These are phyloP conservation scores for Chymomyza amoena DNA, from an alignment of 2,888 invertebrate species.

Conservation along the genomic window DNA sequence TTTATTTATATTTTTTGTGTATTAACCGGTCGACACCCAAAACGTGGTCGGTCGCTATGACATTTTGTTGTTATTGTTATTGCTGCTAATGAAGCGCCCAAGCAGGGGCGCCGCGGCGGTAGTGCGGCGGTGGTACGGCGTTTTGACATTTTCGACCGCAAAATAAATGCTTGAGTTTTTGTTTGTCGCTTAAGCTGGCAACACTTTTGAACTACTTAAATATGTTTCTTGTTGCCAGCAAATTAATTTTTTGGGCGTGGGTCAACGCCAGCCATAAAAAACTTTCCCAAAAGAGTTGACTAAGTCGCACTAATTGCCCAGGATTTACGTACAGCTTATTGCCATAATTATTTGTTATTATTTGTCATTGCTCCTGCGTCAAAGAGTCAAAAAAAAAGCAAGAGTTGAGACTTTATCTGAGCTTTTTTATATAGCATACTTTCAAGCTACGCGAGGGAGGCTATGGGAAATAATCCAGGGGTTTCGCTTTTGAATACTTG, in stretches of 20 bases:
- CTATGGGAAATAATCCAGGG: no score
- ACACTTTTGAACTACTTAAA: conserved; percentile 2
- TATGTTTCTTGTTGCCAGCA: background rate
- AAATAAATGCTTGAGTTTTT: conserved; percentile 17
- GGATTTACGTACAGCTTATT: conserved; percentile 36
- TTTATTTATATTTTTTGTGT: background rate
- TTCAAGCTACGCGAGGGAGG: no score
- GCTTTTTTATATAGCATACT: no score
- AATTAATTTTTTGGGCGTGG: background rate
- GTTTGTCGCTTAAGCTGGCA: background rate
- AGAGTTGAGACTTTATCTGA: no score
- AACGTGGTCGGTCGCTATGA: conserved; percentile 1
- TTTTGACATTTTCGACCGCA: conserved; percentile 5
- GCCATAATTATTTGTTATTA: conserved; percentile 1
- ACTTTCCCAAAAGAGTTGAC: conserved; percentile 33
- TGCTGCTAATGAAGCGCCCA: conserved; percentile 10
- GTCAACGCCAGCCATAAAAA: background rate
- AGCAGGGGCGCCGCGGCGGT: no score
- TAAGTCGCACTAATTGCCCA: conserved; percentile 61
- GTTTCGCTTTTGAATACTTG: no score
- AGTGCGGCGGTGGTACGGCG: background rate
- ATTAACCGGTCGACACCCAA: conserved; percentile 39
- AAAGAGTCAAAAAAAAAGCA: background rate
- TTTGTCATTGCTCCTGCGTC: conserved; percentile 21
- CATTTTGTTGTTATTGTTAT: background rate